Evolutionary conservation across 2,797 vertebrate species (phyloP).

Genomic region (Halcyon chelicuti): DNA sequence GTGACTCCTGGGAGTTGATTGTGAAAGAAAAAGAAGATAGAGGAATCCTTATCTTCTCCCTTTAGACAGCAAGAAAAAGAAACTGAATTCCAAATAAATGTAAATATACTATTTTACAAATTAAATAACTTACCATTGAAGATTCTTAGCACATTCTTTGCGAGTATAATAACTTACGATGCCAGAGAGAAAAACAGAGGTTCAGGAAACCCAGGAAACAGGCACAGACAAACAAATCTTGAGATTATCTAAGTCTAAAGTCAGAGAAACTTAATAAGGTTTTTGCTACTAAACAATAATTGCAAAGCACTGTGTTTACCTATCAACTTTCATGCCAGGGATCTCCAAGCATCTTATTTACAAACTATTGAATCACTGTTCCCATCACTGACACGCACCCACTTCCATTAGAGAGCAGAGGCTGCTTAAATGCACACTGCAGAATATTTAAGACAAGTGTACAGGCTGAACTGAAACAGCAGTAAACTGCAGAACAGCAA

Average conservation of each 20-base stretch:
- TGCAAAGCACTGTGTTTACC: not conserved
- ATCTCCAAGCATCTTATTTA: not conserved
- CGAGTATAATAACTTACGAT: not conserved
- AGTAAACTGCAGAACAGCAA: not conserved
- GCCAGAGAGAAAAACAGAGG: not conserved
- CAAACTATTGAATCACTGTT: not conserved
- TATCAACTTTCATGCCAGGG: not conserved
- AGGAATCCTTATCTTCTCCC: not conserved
- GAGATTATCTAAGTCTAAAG: not conserved
- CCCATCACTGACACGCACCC: not conserved
- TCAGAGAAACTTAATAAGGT: not conserved
- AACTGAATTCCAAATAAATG: not conserved
- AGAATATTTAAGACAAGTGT: not conserved
- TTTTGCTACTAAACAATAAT: conserved; percentile 18
- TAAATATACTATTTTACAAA: not conserved
- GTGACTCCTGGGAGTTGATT: not conserved
- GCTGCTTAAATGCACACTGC: not conserved
- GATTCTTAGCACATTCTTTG: not conserved
- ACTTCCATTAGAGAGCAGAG: not conserved
- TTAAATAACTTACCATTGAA: not conserved
- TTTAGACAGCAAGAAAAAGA: not conserved
- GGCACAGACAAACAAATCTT: not conserved
- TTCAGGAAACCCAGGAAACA: not conserved
- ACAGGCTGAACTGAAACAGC: not conserved
- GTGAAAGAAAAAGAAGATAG: not conserved